Conservation (phyloP, 1,140 invertebrate genomes). For the Calephelis virginiensis region DNA sequence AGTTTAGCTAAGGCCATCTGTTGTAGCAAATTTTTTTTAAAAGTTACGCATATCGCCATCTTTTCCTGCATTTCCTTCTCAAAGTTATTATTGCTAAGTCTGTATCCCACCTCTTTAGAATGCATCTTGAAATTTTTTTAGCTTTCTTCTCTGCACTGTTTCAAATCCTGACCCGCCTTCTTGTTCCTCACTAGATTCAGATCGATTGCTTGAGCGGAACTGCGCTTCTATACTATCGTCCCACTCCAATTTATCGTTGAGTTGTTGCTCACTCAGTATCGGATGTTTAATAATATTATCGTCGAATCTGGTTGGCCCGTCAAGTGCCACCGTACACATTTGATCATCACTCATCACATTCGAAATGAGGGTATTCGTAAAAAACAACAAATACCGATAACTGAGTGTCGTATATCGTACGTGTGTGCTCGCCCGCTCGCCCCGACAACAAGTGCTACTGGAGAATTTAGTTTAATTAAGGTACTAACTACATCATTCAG, state of each 20-base stretch:
- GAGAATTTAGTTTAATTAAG: too few relatives aligned
- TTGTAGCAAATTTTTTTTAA: constrained; percentile 30
- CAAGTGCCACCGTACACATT: too few relatives aligned
- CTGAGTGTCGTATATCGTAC: too few relatives aligned
- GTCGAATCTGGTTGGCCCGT: too few relatives aligned
- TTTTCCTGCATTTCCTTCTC: not conserved
- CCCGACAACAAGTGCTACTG: too few relatives aligned
- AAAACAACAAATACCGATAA: too few relatives aligned
- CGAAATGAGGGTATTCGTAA: too few relatives aligned
- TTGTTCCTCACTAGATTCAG: not conserved
- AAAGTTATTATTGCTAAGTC: not conserved
- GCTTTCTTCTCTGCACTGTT: not conserved
- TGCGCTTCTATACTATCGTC: not conserved
- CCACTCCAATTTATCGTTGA: not conserved
- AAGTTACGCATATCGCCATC: not conserved
- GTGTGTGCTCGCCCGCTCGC: too few relatives aligned
- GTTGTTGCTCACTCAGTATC: not conserved
- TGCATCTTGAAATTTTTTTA: not conserved
- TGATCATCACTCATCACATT: too few relatives aligned
- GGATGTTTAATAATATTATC: too few relatives aligned
- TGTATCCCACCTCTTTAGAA: not conserved
- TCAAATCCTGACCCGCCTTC: not conserved
- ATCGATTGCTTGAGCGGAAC: not conserved
- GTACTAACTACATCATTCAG: too few relatives aligned
- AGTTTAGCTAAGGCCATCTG: constrained; percentile 39